phyloP scores from a whole-genome alignment of 2,888 invertebrate species.

The Volucella bombylans region DNA sequence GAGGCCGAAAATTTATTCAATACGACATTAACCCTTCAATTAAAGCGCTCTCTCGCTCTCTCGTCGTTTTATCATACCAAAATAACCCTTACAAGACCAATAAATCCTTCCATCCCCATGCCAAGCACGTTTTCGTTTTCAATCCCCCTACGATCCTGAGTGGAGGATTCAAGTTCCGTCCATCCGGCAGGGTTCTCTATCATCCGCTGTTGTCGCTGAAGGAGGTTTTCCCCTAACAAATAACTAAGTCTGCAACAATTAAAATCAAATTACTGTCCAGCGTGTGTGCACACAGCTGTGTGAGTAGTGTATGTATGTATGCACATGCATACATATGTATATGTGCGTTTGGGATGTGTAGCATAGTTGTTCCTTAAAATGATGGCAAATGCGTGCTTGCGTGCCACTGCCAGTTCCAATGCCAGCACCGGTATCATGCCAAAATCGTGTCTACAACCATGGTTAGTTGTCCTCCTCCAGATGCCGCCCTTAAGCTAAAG shows the following conservation, averaged over 20 bases:
- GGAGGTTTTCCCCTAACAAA: constrained; percentile 11
- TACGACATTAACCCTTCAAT: constrained; percentile 48
- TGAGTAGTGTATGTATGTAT: not conserved
- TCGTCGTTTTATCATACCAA: not conserved
- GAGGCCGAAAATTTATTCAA: constrained; percentile 41
- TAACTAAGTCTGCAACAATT: constrained; percentile 62
- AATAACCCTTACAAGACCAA: constrained; percentile 34
- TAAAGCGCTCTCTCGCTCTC: not conserved
- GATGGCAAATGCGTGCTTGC: constrained; percentile 48
- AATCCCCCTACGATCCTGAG: not conserved
- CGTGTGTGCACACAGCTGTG: constrained; percentile 55
- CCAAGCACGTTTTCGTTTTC: constrained; percentile 52
- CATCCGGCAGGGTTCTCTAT: not conserved
- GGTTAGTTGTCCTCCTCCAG: not conserved
- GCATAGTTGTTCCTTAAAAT: constrained; percentile 39
- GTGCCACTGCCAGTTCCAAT: constrained; percentile 17
- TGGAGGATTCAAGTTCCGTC: not conserved
- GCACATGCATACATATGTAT: too few relatives aligned
- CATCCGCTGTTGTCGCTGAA: constrained; percentile 7
- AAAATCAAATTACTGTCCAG: constrained; percentile 71
- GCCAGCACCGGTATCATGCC: too few relatives aligned
- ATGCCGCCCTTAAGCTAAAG: constrained; percentile 9
- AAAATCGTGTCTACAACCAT: constrained; percentile 13
- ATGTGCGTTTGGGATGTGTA: constrained; percentile 6
- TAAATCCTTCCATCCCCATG: constrained; percentile 58